Evolutionary conservation across 2,888 invertebrate genomes (phyloP).

Genomic region (Sisyra nigra): DNA sequence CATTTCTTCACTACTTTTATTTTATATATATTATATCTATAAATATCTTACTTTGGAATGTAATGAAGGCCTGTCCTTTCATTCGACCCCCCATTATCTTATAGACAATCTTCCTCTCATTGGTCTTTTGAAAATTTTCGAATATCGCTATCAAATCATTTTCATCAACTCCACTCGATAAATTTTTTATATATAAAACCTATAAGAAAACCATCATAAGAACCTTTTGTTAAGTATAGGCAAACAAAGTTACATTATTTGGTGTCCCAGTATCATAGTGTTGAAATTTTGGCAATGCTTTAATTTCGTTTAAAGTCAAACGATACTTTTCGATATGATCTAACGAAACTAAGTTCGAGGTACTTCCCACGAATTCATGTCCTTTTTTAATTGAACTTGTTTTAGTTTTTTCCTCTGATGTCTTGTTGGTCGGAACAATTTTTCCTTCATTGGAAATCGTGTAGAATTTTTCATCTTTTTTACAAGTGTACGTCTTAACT

Average conservation of each 20-base stretch:
- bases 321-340: slow-evolving; percentile 30
- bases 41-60: slow-evolving; percentile 29
- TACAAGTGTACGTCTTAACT: slow-evolving; percentile 19
- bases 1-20: too few relatives aligned
- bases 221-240: neutral
- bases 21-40: slow-evolving; percentile 1
- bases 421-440: slow-evolving; percentile 26
- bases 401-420: slow-evolving; percentile 4
- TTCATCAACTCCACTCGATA: slow-evolving; percentile 29
- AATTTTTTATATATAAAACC: slow-evolving; percentile 39
- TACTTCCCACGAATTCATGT: slow-evolving; percentile 26
- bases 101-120: slow-evolving; percentile 22
- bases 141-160: slow-evolving; percentile 32
- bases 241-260: slow-evolving; percentile 26
- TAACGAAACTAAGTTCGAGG: slow-evolving; percentile 26
- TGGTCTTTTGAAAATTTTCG: slow-evolving; percentile 25
- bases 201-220: slow-evolving; percentile 19
- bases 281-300: slow-evolving; percentile 33
- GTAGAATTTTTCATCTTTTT: slow-evolving; percentile 25
- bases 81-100: slow-evolving; percentile 35
- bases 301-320: slow-evolving; percentile 34
- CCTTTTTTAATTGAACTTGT: slow-evolving; percentile 4
- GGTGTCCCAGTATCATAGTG: slow-evolving; percentile 35
- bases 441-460: slow-evolving; percentile 34
- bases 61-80: slow-evolving; percentile 41